Percentiles rank a stretch among this genome's conserved stretches.
phyloP scores from a whole-genome alignment of 30 jellyfish, hydroid and myxozoan genomes.

The Hydra vulgaris region DNA sequence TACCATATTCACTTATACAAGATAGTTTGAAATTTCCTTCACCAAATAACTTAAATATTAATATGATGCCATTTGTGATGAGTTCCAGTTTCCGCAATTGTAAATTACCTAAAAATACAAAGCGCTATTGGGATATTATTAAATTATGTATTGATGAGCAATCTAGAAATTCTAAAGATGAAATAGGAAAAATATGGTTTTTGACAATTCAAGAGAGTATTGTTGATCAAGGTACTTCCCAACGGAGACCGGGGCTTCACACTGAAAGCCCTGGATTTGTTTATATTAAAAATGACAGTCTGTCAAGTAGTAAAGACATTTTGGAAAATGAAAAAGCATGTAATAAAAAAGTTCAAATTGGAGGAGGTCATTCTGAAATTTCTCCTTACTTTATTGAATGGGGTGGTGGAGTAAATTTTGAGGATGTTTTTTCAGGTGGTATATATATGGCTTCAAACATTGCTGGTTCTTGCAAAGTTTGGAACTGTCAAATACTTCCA shows the following conservation, averaged over 20 bases:
- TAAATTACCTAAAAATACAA: constrained; percentile 26
- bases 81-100: constrained; percentile 2
- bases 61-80: constrained; percentile 71
- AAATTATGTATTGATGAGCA: background rate
- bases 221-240: constrained; percentile 32
- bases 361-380: constrained; percentile 8
- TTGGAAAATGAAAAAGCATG: background rate
- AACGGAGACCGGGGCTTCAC: constrained; percentile 66
- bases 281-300: background rate
- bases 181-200: constrained; percentile 39
- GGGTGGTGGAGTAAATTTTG: background rate
- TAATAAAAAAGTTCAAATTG: constrained; percentile 1
- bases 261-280: constrained; percentile 60
- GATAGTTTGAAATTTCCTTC: too few relatives aligned
- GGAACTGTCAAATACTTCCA: constrained; percentile 40
- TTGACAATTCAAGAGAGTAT: constrained; percentile 54
- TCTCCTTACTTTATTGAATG: background rate
- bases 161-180: background rate
- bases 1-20: too few relatives aligned
- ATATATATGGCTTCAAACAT: constrained; percentile 72
- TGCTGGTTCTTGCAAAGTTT: constrained; percentile 37
- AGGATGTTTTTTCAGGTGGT: constrained; percentile 21
- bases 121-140: constrained; percentile 21
- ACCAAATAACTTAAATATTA: constrained; percentile 36
- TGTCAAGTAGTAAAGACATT: background rate